These are phyloP conservation scores for Rotaria macrura DNA, from an alignment of 2,888 invertebrate species.

Conservation along the genomic window DNA sequence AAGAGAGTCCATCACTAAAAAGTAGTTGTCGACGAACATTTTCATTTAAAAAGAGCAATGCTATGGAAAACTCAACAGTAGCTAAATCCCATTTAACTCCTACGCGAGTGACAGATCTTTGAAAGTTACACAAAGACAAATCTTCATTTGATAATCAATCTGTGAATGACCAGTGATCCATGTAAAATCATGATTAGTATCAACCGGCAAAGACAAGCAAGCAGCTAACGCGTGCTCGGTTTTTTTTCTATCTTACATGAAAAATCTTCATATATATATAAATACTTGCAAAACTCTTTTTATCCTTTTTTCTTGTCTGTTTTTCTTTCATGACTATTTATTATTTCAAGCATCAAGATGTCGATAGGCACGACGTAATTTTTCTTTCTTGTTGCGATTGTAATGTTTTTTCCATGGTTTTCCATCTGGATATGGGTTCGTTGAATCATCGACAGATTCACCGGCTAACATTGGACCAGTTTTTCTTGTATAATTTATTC, in stretches of 20 bases:
- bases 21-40: not conserved
- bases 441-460: slow-evolving; percentile 33
- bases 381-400: slow-evolving; percentile 80
- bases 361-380: slow-evolving; percentile 70
- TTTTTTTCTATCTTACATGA: not conserved
- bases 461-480: slow-evolving; percentile 29
- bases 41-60: not conserved
- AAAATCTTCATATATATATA: not conserved
- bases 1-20: not conserved
- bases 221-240: not conserved
- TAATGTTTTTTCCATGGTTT: slow-evolving; percentile 71
- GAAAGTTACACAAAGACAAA: not conserved
- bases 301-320: not conserved
- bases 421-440: slow-evolving; percentile 58
- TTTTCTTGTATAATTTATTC: slow-evolving; percentile 36
- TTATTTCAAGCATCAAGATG: slow-evolving; percentile 60
- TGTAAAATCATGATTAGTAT: not conserved
- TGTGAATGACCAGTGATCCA: not conserved
- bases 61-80: not conserved
- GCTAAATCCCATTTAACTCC: not conserved
- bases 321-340: not conserved
- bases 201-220: not conserved
- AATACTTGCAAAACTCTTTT: not conserved
- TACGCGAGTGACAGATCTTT: not conserved
- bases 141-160: not conserved